phyloP scores from a whole-genome alignment of 2,113 vertebrate genomes.

The Synchiropus splendidus region DNA sequence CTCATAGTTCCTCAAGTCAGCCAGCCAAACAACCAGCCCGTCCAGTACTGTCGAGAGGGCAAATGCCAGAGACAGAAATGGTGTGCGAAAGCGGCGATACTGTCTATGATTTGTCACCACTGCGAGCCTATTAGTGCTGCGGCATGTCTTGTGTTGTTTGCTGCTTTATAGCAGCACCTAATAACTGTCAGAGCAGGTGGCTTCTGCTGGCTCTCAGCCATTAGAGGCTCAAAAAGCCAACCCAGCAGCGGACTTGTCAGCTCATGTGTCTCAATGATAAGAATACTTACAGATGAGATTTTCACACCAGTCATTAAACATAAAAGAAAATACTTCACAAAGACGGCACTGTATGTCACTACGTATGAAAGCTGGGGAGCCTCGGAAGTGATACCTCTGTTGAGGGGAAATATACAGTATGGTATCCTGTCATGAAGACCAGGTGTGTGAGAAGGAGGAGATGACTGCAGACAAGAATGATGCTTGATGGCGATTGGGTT shows the following conservation, averaged over 20 bases:
- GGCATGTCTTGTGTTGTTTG: conserved; percentile 12
- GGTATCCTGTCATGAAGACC: too few species aligned
- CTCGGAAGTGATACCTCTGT: too few species aligned
- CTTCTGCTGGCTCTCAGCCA: conserved; percentile 16
- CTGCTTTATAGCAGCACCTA: conserved; percentile 5
- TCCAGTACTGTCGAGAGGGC: conserved; percentile 1
- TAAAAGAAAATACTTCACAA: too few species aligned
- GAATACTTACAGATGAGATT: not conserved
- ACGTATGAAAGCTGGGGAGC: too few species aligned
- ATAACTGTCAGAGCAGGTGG: conserved; percentile 18
- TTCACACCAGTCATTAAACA: too few species aligned
- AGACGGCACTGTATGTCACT: too few species aligned
- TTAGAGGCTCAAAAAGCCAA: not conserved
- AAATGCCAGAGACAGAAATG: conserved; percentile 12
- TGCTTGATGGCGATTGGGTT: too few species aligned
- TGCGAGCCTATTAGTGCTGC: conserved; percentile 13
- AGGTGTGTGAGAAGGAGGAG: too few species aligned
- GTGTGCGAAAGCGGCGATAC: conserved; percentile 4
- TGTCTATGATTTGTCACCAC: conserved; percentile 9
- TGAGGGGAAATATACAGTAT: too few species aligned
- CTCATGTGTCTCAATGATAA: conserved; percentile 2
- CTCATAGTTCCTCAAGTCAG: not conserved
- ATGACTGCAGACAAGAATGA: too few species aligned
- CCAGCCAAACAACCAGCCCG: not conserved
- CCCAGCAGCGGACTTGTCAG: not conserved